phyloP scores from a whole-genome alignment of 2,113 vertebrate species.

The Riparia riparia region DNA sequence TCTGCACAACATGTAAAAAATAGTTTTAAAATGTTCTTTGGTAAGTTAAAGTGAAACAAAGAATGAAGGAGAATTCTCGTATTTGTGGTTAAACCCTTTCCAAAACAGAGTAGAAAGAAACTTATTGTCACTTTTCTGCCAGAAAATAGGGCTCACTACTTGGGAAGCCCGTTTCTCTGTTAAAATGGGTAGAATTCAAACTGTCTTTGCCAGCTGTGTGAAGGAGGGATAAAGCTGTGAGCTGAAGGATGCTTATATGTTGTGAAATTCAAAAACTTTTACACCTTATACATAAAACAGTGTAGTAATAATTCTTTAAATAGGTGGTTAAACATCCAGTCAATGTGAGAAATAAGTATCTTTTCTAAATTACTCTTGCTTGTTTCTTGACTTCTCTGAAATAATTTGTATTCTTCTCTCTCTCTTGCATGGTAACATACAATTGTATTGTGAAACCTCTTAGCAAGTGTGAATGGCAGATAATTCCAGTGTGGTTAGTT shows the following conservation, averaged over 20 bases:
- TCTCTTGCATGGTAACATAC: neutral
- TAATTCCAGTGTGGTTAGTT: neutral
- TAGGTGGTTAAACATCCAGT: neutral
- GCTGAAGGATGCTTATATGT: neutral
- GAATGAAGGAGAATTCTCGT: neutral
- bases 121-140: neutral
- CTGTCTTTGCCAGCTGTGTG: neutral
- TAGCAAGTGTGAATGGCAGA: neutral
- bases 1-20: neutral
- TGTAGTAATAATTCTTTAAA: neutral
- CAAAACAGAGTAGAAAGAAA: neutral
- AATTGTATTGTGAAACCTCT: neutral
- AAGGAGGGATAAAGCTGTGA: neutral
- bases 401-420: neutral
- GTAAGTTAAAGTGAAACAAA: neutral
- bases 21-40: neutral
- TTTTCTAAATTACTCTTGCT: neutral
- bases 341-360: neutral
- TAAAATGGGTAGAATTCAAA: neutral
- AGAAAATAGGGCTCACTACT: neutral
- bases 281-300: fast-evolving
- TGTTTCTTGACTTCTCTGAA: neutral
- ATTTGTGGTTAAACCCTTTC: neutral
- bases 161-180: neutral
- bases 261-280: neutral